Conservation (phyloP, 1,140 invertebrate species). For the Drosophila nigromelanica region DNA sequence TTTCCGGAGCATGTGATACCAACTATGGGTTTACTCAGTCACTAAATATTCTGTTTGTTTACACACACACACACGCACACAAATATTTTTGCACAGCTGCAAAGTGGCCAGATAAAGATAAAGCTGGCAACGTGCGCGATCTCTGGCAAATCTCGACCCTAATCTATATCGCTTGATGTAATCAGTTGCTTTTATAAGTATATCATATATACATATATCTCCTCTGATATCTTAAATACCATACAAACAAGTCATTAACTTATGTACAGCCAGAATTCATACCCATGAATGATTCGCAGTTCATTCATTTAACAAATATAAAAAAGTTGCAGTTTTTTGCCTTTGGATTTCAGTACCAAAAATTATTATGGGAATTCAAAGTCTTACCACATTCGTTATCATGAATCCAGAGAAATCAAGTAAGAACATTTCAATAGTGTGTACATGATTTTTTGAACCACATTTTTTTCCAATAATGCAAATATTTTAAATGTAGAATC, state of each 20-base stretch:
- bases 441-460: too few relatives aligned
- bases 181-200: slow-evolving; percentile 25
- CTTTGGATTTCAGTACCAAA: neutral
- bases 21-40: neutral
- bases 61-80: neutral
- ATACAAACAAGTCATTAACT: slow-evolving; percentile 10
- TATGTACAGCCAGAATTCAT: neutral
- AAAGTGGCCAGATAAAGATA: slow-evolving; percentile 28
- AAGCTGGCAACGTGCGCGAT: neutral
- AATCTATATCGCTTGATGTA: slow-evolving; percentile 19
- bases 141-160: neutral
- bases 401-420: too few relatives aligned
- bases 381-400: too few relatives aligned
- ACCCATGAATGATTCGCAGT: slow-evolving; percentile 1
- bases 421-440: too few relatives aligned
- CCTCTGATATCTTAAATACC: neutral
- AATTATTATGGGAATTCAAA: too few relatives aligned
- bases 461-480: too few relatives aligned
- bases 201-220: slow-evolving; percentile 2
- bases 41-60: neutral
- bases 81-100: slow-evolving; percentile 17
- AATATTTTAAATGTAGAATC: too few relatives aligned
- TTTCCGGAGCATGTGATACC: slow-evolving; percentile 32
- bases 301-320: slow-evolving; percentile 5
- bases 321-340: slow-evolving; percentile 1